Percentiles rank a stretch among this genome's conserved stretches.
Conservation (phyloP, 2,888 invertebrate species). For the Achlya flavicornis region DNA sequence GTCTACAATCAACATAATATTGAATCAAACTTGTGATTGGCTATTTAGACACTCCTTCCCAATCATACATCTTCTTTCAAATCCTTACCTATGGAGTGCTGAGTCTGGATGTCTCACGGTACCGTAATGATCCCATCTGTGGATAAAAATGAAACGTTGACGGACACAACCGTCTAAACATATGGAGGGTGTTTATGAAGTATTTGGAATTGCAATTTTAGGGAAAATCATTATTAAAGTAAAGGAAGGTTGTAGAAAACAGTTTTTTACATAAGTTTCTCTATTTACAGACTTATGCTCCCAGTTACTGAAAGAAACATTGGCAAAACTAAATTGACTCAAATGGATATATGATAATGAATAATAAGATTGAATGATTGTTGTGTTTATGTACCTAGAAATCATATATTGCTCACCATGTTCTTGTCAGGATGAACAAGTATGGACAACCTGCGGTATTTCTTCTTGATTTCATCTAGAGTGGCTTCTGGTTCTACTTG, state of each 20-base stretch:
- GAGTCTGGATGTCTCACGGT: slow-evolving; percentile 58
- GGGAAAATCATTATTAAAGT: background rate
- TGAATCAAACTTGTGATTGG: slow-evolving; percentile 19
- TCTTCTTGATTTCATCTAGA: slow-evolving; percentile 97
- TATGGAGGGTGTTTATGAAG: slow-evolving; percentile 37
- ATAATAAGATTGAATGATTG: background rate
- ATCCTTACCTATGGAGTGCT: slow-evolving; percentile 71
- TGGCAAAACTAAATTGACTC: slow-evolving; percentile 17
- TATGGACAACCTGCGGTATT: slow-evolving; percentile 97
- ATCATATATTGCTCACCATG: slow-evolving; percentile 66
- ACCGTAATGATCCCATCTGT: slow-evolving; percentile 64
- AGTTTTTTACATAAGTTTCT: slow-evolving; percentile 17
- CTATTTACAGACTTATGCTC: slow-evolving; percentile 25
- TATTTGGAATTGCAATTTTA: background rate
- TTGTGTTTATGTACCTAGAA: slow-evolving; percentile 5
- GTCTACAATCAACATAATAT: slow-evolving; percentile 1
- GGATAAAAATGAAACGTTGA: slow-evolving; percentile 82
- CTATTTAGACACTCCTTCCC: background rate
- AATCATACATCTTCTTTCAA: slow-evolving; percentile 17
- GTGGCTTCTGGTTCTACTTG: slow-evolving; percentile 95
- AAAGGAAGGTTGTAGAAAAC: background rate
- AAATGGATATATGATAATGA: slow-evolving; percentile 7
- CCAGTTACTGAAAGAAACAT: slow-evolving; percentile 11
- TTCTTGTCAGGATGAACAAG: slow-evolving; percentile 99
- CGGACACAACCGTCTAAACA: slow-evolving; percentile 80